Conservation (phyloP, 2,113 vertebrate species). For the Haemorhous mexicanus region DNA sequence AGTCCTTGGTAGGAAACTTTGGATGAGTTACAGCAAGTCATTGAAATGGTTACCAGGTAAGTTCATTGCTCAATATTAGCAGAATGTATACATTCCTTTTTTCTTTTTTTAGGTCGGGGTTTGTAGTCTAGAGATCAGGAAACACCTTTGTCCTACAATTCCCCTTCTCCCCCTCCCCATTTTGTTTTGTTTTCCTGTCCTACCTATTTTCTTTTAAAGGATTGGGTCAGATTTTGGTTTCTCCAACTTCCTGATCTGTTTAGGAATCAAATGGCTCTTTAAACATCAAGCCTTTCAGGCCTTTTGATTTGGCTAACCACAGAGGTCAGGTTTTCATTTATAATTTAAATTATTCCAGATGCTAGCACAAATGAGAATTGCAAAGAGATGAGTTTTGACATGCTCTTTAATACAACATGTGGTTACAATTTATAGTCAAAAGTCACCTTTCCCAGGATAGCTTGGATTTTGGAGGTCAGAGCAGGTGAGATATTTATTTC, state of each 20-base stretch:
- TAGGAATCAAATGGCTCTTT: conserved; percentile 6
- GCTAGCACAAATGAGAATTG: conserved; percentile 10
- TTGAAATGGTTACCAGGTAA: background rate
- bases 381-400: background rate
- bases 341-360: conserved; percentile 51
- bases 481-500: background rate
- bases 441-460: background rate
- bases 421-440: conserved; percentile 5
- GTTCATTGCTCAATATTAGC: background rate
- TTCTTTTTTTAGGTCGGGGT: background rate
- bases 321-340: conserved; percentile 32
- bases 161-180: rapidly evolving
- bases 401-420: background rate
- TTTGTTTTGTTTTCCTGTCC: background rate
- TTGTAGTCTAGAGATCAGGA: background rate
- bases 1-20: background rate
- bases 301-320: conserved; percentile 36
- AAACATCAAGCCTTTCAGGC: background rate
- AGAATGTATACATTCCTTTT: background rate
- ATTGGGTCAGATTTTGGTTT: background rate
- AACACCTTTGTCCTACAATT: background rate
- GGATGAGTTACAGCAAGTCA: background rate
- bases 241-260: background rate
- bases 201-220: background rate
- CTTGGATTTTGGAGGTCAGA: conserved; percentile 19